Conservation (phyloP, 2,888 invertebrate species). For the Zhengitettix transpicula region DNA sequence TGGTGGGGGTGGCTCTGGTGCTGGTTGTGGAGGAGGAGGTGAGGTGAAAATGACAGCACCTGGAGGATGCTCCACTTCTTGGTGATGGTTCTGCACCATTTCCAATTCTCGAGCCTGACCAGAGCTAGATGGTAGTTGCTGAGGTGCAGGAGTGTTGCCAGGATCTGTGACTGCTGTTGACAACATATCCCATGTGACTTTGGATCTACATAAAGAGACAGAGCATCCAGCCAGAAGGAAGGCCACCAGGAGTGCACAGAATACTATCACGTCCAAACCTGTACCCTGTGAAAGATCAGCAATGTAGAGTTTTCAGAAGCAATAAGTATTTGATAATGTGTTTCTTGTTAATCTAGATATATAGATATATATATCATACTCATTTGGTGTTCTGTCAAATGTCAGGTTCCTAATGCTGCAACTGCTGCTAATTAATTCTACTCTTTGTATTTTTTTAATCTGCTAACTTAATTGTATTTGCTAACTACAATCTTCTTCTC, state of each 20-base stretch:
- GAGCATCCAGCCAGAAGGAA: slow-evolving; percentile 46
- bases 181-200: slow-evolving; percentile 20
- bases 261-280: slow-evolving; percentile 41
- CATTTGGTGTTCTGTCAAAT: too few species aligned
- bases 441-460: too few species aligned
- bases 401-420: too few species aligned
- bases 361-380: too few species aligned
- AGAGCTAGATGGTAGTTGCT: neutral
- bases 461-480: too few species aligned
- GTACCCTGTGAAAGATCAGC: slow-evolving; percentile 22
- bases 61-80: neutral
- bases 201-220: slow-evolving; percentile 35
- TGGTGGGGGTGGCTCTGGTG: slow-evolving; percentile 45
- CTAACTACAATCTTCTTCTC: too few species aligned
- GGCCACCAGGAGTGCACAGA: slow-evolving; percentile 38
- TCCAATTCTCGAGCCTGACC: slow-evolving; percentile 3
- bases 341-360: too few species aligned
- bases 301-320: too few species aligned
- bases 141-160: neutral
- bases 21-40: slow-evolving; percentile 15
- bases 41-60: slow-evolving; percentile 7
- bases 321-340: too few species aligned
- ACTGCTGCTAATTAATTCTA: too few species aligned
- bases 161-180: slow-evolving; percentile 18
- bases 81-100: neutral